Evolutionary conservation across 2,113 vertebrate genomes (phyloP).

Genomic region (Odontesthes bonariensis): DNA sequence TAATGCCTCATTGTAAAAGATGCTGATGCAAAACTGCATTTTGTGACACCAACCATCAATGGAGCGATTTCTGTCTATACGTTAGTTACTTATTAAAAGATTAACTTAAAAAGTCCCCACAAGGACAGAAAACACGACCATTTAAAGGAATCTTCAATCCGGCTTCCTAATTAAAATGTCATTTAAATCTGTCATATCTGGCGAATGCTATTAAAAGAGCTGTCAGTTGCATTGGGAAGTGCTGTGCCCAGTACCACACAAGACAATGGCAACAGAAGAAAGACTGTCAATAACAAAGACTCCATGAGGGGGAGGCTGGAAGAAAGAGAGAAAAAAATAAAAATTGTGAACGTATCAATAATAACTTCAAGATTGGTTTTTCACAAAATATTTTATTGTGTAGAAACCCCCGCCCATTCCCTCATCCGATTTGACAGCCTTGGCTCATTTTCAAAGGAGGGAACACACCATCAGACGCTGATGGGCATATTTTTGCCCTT

Average conservation of each 20-base stretch:
- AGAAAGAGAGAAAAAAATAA: conserved; percentile 7
- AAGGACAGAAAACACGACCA: conserved; percentile 25
- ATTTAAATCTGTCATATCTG: conserved; percentile 64
- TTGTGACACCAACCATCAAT: not conserved
- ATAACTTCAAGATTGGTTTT: conserved; percentile 1
- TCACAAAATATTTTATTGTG: not conserved
- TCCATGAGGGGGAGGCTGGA: conserved; percentile 16
- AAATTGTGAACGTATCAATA: conserved; percentile 17
- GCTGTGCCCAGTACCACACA: conserved; percentile 27
- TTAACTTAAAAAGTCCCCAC: not conserved
- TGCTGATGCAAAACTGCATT: not conserved
- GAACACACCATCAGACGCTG: no score
- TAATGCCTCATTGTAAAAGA: no score
- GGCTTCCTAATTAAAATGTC: conserved; percentile 59
- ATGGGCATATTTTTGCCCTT: not conserved
- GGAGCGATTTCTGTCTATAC: not conserved
- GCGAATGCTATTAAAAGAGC: conserved; percentile 68
- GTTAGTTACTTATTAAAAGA: not conserved
- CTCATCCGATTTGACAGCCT: not conserved
- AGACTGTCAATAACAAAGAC: conserved; percentile 49
- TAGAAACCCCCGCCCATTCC: not conserved
- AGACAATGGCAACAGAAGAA: conserved; percentile 60
- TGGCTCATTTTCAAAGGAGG: not conserved
- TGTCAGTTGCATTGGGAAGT: conserved; percentile 52
- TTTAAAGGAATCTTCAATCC: conserved; percentile 48